Conservation (phyloP, 2,888 invertebrate species). For the Pherbina coryleti region DNA sequence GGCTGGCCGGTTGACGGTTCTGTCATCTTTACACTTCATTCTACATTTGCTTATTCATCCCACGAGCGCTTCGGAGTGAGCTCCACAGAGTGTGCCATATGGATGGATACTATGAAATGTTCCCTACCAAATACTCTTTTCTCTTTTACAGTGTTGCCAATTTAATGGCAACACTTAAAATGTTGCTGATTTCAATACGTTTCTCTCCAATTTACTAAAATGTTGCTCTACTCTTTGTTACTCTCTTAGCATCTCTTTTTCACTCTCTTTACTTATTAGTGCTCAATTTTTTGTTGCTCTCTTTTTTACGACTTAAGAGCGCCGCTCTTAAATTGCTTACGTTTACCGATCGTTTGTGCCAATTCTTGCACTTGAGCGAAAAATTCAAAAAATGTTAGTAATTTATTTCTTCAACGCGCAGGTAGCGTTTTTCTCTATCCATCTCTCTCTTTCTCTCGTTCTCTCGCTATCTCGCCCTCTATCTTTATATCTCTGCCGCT, state of each 20-base stretch:
- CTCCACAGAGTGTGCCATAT: conserved; percentile 6
- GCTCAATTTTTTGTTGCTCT: too few species aligned
- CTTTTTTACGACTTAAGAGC: not conserved
- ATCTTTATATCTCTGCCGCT: not conserved
- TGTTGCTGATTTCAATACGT: not conserved
- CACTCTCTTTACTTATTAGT: too few species aligned
- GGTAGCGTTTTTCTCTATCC: not conserved
- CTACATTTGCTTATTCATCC: not conserved
- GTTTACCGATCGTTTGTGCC: not conserved
- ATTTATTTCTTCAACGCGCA: not conserved
- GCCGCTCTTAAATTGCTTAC: not conserved
- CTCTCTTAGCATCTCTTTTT: not conserved
- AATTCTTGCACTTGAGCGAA: not conserved
- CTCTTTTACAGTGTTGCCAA: conserved; percentile 37
- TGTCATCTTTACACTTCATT: not conserved
- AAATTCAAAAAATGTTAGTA: not conserved
- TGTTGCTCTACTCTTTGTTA: not conserved
- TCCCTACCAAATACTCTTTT: not conserved
- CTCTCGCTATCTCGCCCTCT: not conserved
- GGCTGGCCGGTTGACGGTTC: not conserved
- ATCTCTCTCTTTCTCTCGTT: not conserved
- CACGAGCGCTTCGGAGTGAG: not conserved
- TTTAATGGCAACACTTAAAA: conserved; percentile 33
- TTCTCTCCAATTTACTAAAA: not conserved
- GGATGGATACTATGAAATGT: too few species aligned